Base-by-base conservation (phyloP, 1,140 invertebrate species). In the Drosophila ficusphila region DNA sequence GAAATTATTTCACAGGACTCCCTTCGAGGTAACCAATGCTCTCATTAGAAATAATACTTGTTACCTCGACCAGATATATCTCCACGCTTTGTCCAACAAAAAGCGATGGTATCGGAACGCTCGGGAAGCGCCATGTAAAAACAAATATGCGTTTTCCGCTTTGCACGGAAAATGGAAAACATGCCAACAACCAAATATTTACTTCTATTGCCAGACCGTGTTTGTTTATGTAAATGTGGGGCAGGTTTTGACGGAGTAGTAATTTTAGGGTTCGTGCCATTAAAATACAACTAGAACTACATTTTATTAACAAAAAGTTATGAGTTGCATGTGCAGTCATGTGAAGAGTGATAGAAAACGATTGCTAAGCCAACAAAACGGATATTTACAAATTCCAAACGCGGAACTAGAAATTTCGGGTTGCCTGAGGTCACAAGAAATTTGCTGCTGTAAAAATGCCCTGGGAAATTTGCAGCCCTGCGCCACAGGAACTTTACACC, bases 201-300 rank as follows among this genome's bases (percentile, higher is more conserved):
- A 27, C 31, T 41, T 18, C 33, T 25, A 49, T 41, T 64, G 11
- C 33, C 25, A 2, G 49, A 53, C 58, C 12, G 19, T 64, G 53
- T 83, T 82, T 83, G 61, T 31, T 41, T 76, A 73, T 86, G 81
- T 36, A 81, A 81, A 81, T 76, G 5, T 18, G 3, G 7, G 48
- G 34, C 48, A 47, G 33, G 31, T 51, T 79, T 52, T 61, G 73
- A 73, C 49, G 23, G 31, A 38, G 18, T 34, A 29, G 53, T 54
- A 62, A 54, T 64, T 44, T 56, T 39, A 18, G 31, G 14, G 27
- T 14, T 51, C 9, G 11, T 27, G 25, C 56, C 49, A 56, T 73
- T 74, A 49, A 56, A 64, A 65, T 18, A 5, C 44, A 64, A 49
- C 49, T 49, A 16, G 6, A 38, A 62, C 48, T 21, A 29, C 8